Conservation (phyloP, 2,113 vertebrate genomes). For the Otus sunia region DNA sequence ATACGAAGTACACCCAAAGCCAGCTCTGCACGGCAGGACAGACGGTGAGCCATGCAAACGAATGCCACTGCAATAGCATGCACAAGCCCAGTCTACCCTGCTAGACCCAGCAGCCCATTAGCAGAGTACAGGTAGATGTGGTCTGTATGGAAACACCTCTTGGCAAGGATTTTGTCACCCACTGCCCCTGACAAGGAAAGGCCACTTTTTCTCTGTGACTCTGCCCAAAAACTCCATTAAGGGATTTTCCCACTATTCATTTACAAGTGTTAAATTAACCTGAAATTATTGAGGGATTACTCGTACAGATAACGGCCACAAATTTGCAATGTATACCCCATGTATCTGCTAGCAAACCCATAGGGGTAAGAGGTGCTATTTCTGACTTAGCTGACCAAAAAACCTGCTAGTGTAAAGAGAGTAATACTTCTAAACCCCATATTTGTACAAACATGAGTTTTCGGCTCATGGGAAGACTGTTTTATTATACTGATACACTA, state of each 20-base stretch:
- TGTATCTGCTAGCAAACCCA: background rate
- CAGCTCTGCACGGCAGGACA: background rate
- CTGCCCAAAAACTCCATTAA: background rate
- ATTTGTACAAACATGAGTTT: background rate
- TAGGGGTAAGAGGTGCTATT: background rate
- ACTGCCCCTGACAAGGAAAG: background rate
- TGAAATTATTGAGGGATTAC: background rate
- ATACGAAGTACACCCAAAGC: background rate
- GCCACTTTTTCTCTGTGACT: background rate
- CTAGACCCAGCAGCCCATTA: background rate
- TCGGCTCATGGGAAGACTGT: background rate
- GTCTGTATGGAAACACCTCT: rapidly evolving
- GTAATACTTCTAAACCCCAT: background rate
- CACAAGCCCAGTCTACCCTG: background rate
- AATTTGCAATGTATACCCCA: background rate
- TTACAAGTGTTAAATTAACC: background rate
- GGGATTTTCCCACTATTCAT: background rate
- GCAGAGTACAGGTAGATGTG: rapidly evolving
- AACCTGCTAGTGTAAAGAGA: background rate
- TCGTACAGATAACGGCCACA: background rate
- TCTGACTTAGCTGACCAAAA: background rate
- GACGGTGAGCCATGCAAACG: rapidly evolving
- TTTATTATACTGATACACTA: background rate
- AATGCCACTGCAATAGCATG: rapidly evolving
- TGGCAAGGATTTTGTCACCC: background rate